Evolutionary conservation across 1,140 invertebrate species (phyloP).

Genomic region (Riptortus pedestris): DNA sequence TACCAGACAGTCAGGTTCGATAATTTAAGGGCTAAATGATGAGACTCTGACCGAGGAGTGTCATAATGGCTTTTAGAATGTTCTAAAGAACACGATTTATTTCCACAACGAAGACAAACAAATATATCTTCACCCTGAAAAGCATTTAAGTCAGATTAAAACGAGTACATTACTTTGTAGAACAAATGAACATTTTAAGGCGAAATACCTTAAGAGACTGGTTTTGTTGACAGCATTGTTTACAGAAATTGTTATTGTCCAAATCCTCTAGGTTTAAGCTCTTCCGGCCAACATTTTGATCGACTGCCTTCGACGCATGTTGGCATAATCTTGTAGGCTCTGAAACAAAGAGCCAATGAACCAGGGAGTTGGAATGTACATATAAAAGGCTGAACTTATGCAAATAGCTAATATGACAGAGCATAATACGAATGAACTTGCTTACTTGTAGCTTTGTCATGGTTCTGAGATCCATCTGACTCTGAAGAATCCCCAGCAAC

Average conservation of each 20-base stretch:
- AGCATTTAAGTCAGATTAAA: background rate
- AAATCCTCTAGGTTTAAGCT: slow-evolving; percentile 11
- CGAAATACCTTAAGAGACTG: background rate
- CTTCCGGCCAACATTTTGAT: slow-evolving; percentile 17
- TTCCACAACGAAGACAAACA: slow-evolving; percentile 49
- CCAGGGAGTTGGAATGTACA: too few species aligned
- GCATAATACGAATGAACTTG: too few species aligned
- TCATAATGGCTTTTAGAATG: slow-evolving; percentile 69
- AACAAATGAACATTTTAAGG: background rate
- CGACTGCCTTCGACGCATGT: slow-evolving; percentile 16
- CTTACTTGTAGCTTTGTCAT: slow-evolving; percentile 3
- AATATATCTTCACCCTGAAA: slow-evolving; percentile 35
- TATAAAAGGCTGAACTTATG: too few species aligned
- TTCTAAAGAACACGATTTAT: slow-evolving; percentile 61
- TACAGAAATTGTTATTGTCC: slow-evolving; percentile 15
- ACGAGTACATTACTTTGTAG: background rate
- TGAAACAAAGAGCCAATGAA: too few species aligned
- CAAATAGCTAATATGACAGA: too few species aligned
- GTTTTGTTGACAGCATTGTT: slow-evolving; percentile 14
- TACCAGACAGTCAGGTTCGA: slow-evolving; percentile 64
- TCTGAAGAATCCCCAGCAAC: slow-evolving; percentile 19
- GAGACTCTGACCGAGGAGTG: slow-evolving; percentile 61
- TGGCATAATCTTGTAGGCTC: background rate
- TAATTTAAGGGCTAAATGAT: slow-evolving; percentile 62
- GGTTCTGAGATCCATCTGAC: slow-evolving; percentile 14